Evolutionary conservation across 2,888 invertebrate species (phyloP).

Genomic region (Lepidochitona cinerea): DNA sequence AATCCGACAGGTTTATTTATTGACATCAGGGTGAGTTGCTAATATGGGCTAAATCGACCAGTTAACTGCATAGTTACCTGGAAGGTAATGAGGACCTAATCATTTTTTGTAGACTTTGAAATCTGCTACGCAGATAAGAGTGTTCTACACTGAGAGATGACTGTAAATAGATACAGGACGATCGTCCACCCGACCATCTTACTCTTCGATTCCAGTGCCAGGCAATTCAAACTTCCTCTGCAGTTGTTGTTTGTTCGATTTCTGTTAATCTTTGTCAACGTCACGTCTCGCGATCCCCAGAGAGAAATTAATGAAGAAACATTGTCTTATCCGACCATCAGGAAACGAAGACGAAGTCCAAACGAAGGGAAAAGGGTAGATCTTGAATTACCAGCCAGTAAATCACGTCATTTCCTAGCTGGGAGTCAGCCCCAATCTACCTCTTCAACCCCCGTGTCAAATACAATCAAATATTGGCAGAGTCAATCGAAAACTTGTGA

Average conservation of each 20-base stretch:
- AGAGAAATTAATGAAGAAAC: not conserved
- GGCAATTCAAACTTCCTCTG: no score
- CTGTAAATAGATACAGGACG: no score
- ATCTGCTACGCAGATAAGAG: not conserved
- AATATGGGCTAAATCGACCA: no score
- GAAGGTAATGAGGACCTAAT: not conserved
- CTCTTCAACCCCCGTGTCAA: not conserved
- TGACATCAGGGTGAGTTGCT: no score
- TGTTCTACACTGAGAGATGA: no score
- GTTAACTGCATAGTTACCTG: not conserved
- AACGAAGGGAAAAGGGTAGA: not conserved
- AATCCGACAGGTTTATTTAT: not conserved
- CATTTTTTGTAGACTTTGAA: not conserved
- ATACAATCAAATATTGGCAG: conserved; percentile 2
- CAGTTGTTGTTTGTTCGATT: not conserved
- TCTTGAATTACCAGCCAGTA: not conserved
- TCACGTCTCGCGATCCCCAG: not conserved
- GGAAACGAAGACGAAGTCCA: not conserved
- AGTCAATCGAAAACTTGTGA: conserved; percentile 8
- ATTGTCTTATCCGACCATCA: conserved; percentile 3
- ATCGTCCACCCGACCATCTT: no score
- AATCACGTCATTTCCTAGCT: not conserved
- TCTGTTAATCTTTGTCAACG: not conserved
- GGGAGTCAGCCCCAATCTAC: not conserved
- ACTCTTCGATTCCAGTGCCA: no score